Evolutionary conservation across 2,888 invertebrate genomes (phyloP).

Genomic region (Pharmacophagus antenor): DNA sequence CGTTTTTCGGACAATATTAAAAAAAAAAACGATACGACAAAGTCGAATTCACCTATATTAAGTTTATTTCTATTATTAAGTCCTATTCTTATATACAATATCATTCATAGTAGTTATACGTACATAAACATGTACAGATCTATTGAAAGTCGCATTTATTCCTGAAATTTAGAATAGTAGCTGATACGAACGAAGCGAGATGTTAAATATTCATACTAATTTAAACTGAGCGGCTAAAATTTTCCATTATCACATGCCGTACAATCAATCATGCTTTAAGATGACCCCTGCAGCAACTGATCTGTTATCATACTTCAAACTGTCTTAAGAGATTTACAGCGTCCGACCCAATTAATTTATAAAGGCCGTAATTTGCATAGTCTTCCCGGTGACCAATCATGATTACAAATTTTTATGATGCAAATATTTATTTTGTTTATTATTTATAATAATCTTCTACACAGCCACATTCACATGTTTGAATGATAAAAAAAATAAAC

Average conservation of each 20-base stretch:
- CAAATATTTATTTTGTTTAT: background rate
- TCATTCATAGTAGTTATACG: too few species aligned
- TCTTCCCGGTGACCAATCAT: background rate
- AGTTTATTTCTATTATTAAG: too few species aligned
- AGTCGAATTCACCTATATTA: too few species aligned
- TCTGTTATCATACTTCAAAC: constrained; percentile 23
- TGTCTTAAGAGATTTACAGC: constrained; percentile 19
- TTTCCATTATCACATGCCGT: background rate
- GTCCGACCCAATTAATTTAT: constrained; percentile 18
- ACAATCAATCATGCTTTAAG: constrained; percentile 20
- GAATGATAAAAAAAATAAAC: background rate
- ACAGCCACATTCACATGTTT: background rate
- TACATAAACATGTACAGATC: too few species aligned
- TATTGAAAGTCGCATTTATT: too few species aligned
- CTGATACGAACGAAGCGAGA: too few species aligned
- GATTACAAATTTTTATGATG: background rate
- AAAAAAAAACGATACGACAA: too few species aligned
- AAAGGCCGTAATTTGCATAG: constrained; percentile 21
- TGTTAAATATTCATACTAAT: background rate
- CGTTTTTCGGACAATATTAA: too few species aligned
- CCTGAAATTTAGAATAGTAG: too few species aligned
- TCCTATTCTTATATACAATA: too few species aligned
- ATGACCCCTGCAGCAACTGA: constrained; percentile 16
- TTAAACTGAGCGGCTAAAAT: background rate
- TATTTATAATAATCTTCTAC: background rate